Percentiles rank a stretch among this genome's conserved stretches.
Conservation (phyloP, 2,113 vertebrate species). For the Mus pahari region DNA sequence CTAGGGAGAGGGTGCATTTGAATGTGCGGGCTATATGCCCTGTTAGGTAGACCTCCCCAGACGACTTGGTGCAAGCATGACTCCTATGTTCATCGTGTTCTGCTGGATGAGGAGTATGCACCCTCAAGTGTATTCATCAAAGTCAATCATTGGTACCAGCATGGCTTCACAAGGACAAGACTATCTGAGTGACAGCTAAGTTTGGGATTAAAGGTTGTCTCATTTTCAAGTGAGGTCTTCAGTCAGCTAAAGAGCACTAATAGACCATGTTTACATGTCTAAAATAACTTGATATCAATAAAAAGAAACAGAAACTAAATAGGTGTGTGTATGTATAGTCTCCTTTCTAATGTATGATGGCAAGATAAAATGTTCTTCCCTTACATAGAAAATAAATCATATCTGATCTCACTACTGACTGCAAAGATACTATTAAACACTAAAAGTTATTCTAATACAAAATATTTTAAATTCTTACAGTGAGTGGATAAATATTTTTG, state of each 20-base stretch:
- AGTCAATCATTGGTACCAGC: not conserved
- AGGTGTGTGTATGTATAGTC: constrained; percentile 6
- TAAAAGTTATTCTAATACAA: not conserved
- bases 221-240: not conserved
- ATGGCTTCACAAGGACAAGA: not conserved
- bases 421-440: not conserved
- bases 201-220: not conserved
- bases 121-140: not conserved
- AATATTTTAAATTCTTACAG: constrained; percentile 26
- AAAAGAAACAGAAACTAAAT: not conserved
- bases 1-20: not conserved
- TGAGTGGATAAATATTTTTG: not conserved
- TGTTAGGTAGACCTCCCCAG: not conserved
- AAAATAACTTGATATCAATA: not conserved
- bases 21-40: not conserved
- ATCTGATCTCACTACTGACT: not conserved
- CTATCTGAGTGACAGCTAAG: not conserved
- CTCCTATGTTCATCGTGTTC: not conserved
- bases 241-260: not conserved
- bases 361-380: not conserved
- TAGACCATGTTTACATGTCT: constrained; percentile 2
- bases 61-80: not conserved
- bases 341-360: not conserved
- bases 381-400: not conserved
- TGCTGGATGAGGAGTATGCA: not conserved